A percentile compares a stretch with the other conserved stretches of the same genome.
Evolutionary conservation across 2,113 vertebrate species (phyloP).

Genomic region (Struthidea cinerea): DNA sequence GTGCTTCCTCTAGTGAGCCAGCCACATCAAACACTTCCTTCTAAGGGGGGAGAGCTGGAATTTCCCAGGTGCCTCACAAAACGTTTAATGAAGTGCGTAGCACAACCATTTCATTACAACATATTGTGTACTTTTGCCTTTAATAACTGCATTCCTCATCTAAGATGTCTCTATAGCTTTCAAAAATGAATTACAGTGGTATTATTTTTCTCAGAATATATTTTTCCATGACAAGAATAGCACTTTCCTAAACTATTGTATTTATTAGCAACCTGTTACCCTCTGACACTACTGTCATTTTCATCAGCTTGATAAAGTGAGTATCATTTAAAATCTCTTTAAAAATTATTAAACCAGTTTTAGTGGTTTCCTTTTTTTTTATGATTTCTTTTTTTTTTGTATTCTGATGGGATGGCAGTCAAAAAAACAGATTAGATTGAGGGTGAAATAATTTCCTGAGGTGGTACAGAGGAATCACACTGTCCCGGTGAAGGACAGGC

Average conservation of each 20-base stretch:
- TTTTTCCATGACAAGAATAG: conserved; percentile 67
- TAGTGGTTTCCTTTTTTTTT: neutral
- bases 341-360: conserved; percentile 71
- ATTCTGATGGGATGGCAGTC: neutral
- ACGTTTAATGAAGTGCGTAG: conserved; percentile 77
- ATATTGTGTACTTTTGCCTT: conserved; percentile 78
- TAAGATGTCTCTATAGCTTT: conserved; percentile 75
- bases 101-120: conserved; percentile 83
- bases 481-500: neutral
- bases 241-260: conserved; percentile 76
- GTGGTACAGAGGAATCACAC: neutral
- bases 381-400: neutral
- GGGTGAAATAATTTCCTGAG: neutral
- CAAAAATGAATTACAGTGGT: conserved; percentile 77
- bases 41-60: conserved; percentile 50
- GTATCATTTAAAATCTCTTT: conserved; percentile 68
- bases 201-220: conserved; percentile 73
- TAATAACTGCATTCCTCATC: conserved; percentile 80
- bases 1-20: conserved; percentile 48
- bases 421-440: neutral
- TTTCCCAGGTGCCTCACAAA: conserved; percentile 78
- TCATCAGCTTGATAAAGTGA: conserved; percentile 67
- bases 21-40: conserved; percentile 14
- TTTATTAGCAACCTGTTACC: conserved; percentile 80
- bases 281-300: conserved; percentile 69